phyloP scores from a whole-genome alignment of 2,113 vertebrate species.

The Microcebus griseorufus region DNA sequence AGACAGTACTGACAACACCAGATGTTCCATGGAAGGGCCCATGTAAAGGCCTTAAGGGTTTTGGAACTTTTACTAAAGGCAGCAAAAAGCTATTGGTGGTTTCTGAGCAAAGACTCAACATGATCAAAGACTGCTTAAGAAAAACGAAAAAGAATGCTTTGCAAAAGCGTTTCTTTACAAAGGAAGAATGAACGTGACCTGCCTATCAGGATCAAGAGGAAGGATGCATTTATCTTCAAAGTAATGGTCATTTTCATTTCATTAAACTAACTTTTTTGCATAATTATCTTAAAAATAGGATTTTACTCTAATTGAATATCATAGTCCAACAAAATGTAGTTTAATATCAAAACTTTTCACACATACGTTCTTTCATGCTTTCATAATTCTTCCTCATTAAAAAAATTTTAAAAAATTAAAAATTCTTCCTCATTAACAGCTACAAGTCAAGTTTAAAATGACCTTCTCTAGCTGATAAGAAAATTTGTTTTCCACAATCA shows the following conservation, averaged over 20 bases:
- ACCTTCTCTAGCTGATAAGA: conserved; percentile 40
- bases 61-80: background rate
- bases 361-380: conserved; percentile 42
- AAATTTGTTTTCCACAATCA: conserved; percentile 3
- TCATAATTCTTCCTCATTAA: conserved; percentile 41
- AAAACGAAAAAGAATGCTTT: conserved; percentile 7
- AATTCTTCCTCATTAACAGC: background rate
- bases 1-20: background rate
- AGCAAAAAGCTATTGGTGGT: background rate
- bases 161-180: background rate
- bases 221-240: background rate
- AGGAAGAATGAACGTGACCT: background rate
- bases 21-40: background rate
- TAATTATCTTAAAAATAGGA: conserved; percentile 56
- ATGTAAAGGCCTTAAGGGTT: background rate
- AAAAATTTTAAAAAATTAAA: background rate
- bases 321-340: conserved; percentile 8
- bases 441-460: background rate
- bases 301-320: conserved; percentile 42
- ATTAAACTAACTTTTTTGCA: background rate
- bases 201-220: background rate
- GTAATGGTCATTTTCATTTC: conserved; percentile 38
- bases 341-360: conserved; percentile 27
- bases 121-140: background rate
- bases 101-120: conserved; percentile 25